Conservation (phyloP, 2,888 invertebrate species). For the Dicyrtomina minuta region DNA sequence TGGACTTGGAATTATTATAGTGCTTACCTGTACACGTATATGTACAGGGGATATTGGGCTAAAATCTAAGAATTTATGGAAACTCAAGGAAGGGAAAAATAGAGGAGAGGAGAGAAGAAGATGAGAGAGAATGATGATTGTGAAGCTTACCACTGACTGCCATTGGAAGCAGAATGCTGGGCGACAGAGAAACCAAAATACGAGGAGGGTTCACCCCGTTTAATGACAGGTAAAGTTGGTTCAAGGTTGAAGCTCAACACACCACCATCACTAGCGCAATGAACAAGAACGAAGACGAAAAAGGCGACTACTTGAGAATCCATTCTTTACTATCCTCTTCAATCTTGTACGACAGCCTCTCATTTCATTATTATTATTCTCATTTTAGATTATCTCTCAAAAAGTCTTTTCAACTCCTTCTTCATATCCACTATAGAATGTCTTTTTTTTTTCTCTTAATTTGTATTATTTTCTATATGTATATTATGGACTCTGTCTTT, state of each 20-base stretch:
- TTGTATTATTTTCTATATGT: no score
- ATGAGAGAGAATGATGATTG: no score
- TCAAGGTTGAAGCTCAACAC: constrained; percentile 70
- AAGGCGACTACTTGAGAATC: constrained; percentile 43
- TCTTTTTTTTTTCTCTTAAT: no score
- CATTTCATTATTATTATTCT: constrained; percentile 24
- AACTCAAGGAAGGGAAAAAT: background rate
- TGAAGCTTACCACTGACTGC: constrained; percentile 50
- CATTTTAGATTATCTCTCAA: constrained; percentile 10
- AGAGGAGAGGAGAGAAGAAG: background rate
- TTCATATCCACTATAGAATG: no score
- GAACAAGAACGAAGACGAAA: constrained; percentile 20
- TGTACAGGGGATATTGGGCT: background rate
- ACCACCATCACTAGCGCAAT: constrained; percentile 21
- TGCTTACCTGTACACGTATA: background rate
- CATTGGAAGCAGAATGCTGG: constrained; percentile 62
- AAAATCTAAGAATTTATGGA: constrained; percentile 15
- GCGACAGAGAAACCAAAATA: constrained; percentile 90
- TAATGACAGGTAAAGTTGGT: constrained; percentile 71
- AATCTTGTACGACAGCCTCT: constrained; percentile 39
- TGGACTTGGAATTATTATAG: no score
- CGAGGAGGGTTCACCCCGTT: constrained; percentile 67
- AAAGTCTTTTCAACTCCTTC: no score
- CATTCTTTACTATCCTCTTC: constrained; percentile 37
- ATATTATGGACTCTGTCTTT: no score